Percentiles rank a stretch among this genome's conserved stretches.
These are phyloP conservation scores for Colaptes auratus DNA, from an alignment of 2,113 vertebrate genomes.

Conservation along the genomic window DNA sequence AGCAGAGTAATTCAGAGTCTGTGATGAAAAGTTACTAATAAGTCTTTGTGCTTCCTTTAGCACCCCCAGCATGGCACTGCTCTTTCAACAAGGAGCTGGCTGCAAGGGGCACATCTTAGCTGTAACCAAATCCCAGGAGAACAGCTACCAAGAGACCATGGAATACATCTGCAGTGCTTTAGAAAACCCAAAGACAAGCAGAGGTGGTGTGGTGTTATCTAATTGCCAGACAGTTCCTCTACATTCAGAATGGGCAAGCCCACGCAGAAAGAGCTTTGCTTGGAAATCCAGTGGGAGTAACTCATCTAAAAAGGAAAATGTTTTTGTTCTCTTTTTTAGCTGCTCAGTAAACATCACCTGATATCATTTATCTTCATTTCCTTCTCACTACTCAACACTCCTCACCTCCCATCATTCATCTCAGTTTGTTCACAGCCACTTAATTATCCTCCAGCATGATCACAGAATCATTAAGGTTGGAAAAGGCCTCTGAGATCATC, in stretches of 20 bases:
- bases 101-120: not conserved
- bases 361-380: not conserved
- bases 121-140: not conserved
- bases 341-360: not conserved
- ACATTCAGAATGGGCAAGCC: not conserved
- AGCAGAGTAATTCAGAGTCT: not conserved
- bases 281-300: not conserved
- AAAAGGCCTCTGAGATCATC: too few species aligned
- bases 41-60: slow-evolving; percentile 1
- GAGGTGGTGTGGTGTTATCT: not conserved
- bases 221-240: not conserved
- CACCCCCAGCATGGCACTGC: not conserved
- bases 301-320: not conserved
- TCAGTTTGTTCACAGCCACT: not conserved
- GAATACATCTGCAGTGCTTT: not conserved
- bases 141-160: not conserved
- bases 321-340: not conserved
- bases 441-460: not conserved
- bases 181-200: not conserved
- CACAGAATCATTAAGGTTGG: too few species aligned
- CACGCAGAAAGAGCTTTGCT: not conserved
- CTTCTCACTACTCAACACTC: not conserved
- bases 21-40: not conserved
- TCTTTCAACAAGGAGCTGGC: not conserved
- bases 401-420: not conserved